phyloP scores from a whole-genome alignment of 2,113 vertebrate genomes.

The Peromyscus polionotus region DNA sequence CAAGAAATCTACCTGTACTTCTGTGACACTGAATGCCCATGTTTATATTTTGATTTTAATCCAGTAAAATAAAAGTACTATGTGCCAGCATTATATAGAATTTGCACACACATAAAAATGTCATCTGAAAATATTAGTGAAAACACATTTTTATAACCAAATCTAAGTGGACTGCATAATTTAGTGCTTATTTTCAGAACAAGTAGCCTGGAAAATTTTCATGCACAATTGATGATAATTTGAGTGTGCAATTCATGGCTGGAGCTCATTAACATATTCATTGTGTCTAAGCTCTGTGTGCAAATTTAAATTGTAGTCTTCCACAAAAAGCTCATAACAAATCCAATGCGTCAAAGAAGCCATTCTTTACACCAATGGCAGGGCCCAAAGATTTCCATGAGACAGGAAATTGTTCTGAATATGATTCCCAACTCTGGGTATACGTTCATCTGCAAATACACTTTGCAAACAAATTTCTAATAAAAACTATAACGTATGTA shows the following conservation, averaged over 20 bases:
- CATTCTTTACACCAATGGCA: background rate
- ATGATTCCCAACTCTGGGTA: background rate
- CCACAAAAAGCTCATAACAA: conserved; percentile 62
- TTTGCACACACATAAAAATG: conserved; percentile 83
- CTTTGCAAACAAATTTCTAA: background rate
- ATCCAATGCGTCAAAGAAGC: conserved; percentile 56
- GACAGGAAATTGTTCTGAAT: conserved; percentile 19
- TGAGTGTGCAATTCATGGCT: conserved; percentile 82
- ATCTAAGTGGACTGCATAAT: conserved; percentile 85
- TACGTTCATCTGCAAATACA: background rate
- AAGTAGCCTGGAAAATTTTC: conserved; percentile 88
- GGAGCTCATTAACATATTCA: conserved; percentile 84
- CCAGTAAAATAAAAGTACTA: conserved; percentile 40
- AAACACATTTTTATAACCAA: conserved; percentile 80
- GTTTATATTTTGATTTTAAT: conserved; percentile 46
- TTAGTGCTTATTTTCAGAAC: conserved; percentile 87
- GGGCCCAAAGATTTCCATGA: background rate
- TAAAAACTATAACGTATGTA: background rate
- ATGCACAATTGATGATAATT: conserved; percentile 88
- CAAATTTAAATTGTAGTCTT: conserved; percentile 82
- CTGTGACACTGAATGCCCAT: background rate
- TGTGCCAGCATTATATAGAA: conserved; percentile 72
- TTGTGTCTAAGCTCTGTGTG: conserved; percentile 78
- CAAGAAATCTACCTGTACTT: background rate
- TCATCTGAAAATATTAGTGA: conserved; percentile 83